These are phyloP conservation scores for Sarcophaga variegata DNA, from an alignment of 2,888 invertebrate species.

Conservation along the genomic window DNA sequence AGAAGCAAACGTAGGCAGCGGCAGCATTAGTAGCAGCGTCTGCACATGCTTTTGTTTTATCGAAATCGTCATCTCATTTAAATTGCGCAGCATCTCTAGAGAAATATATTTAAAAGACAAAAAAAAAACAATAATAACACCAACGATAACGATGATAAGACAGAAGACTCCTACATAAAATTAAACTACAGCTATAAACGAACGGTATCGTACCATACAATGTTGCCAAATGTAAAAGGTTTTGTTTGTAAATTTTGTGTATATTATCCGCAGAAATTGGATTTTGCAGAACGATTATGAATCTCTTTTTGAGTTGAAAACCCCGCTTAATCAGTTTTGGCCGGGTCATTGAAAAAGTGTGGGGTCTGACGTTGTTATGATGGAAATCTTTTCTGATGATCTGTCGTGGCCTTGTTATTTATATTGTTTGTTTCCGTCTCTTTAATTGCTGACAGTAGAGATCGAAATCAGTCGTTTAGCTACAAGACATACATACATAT, in stretches of 20 bases:
- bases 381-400: not conserved
- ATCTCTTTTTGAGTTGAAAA: too few relatives aligned
- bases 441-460: not conserved
- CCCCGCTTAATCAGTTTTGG: not conserved
- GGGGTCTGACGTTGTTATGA: not conserved
- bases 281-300: too few relatives aligned
- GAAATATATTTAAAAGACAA: slow-evolving; percentile 20
- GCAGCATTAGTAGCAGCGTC: not conserved
- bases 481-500: too few relatives aligned
- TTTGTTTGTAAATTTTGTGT: too few relatives aligned
- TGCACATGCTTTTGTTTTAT: slow-evolving; percentile 49
- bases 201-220: not conserved
- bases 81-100: slow-evolving; percentile 64
- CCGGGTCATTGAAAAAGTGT: not conserved
- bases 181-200: not conserved
- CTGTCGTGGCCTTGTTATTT: not conserved
- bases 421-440: not conserved
- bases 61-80: slow-evolving; percentile 40
- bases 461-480: too few relatives aligned
- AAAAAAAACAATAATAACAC: slow-evolving; percentile 12
- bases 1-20: not conserved
- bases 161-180: not conserved
- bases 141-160: not conserved
- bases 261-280: too few relatives aligned
- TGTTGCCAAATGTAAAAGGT: not conserved